phyloP scores from a whole-genome alignment of 1,140 invertebrate genomes.

The Epicauta chinensis region DNA sequence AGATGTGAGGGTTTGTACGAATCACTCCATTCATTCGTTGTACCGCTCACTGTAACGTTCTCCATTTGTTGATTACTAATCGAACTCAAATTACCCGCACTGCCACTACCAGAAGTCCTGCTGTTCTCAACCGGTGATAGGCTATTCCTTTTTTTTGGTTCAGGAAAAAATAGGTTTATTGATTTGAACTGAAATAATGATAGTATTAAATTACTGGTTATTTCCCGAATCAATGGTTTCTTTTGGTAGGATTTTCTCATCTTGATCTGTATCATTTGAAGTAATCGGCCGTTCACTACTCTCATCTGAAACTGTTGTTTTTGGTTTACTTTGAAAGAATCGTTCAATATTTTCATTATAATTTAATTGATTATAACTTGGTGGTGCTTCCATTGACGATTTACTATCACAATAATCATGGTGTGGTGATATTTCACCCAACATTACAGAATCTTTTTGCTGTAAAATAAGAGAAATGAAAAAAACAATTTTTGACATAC shows the following conservation, averaged over 20 bases:
- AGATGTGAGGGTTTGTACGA: slow-evolving; percentile 50
- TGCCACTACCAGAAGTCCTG: slow-evolving; percentile 50
- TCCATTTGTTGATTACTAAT: slow-evolving; percentile 46
- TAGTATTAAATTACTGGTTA: slow-evolving; percentile 36
- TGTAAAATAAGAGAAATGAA: slow-evolving; percentile 45
- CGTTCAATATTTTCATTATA: slow-evolving; percentile 81
- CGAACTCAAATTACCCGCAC: slow-evolving; percentile 51
- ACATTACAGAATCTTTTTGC: slow-evolving; percentile 73
- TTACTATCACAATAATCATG: slow-evolving; percentile 75
- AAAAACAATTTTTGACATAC: no score
- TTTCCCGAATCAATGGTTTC: slow-evolving; percentile 26
- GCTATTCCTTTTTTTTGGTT: slow-evolving; percentile 45
- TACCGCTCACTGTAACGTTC: slow-evolving; percentile 46
- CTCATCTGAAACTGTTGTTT: slow-evolving; percentile 49
- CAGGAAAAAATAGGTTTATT: no score
- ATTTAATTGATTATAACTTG: slow-evolving; percentile 81
- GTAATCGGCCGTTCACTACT: slow-evolving; percentile 36
- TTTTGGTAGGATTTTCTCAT: slow-evolving; percentile 28
- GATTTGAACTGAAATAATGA: no score
- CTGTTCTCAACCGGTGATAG: slow-evolving; percentile 46
- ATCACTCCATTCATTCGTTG: slow-evolving; percentile 34
- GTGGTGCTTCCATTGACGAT: slow-evolving; percentile 72
- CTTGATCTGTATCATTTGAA: slow-evolving; percentile 33
- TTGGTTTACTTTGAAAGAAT: slow-evolving; percentile 77
- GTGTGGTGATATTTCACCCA: slow-evolving; percentile 80